Evolutionary conservation across 2,888 invertebrate genomes (phyloP), one percentile per base, ranked within the genome.

Genomic region (Andrena flavipes): DNA sequence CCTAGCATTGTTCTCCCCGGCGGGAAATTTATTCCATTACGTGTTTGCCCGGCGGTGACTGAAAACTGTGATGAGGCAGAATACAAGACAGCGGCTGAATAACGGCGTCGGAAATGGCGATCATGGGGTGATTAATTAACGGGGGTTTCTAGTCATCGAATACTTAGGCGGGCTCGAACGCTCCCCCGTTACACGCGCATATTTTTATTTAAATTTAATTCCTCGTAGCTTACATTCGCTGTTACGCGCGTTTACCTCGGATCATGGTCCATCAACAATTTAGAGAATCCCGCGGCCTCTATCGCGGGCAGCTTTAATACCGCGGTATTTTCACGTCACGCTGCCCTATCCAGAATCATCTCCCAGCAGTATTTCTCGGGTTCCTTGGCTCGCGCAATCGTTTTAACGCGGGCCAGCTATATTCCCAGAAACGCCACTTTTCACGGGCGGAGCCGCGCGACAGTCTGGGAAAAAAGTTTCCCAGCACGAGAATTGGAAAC

Each of bases 231-330:
- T 42, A 5, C 48, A 3, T 6, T 26, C 35, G 10, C 16, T 48
- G 0, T 35, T 23, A 2, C 59, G n/a, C 13, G n/a, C 60, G 48
- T 42, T 8, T 26, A 4, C 42, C 33, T 8, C 5, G 4, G 48
- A 80, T 79, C 63, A 30, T 13, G 30, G 56, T 71, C 23, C 42
- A 8, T 49, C 51, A 35, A 49, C 51, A 33, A 60, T 71, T 74
- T 49, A 59, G 23, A 65, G 13, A 13, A 26, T 64, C 42, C 23
- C 29, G n/a, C 8, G 54, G 30, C 51, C 20, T 56, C 62, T 20
- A 63, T 64, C 33, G 16, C 49, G 65, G 10, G 7, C 33, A 13
- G 49, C 30, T 65, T 64, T 60, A 29, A 73, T 29, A 8, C 8
- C 26, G 7, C 10, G 48, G 10, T 20, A 59, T 65, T 60, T 60